phyloP scores from a whole-genome alignment of 1,140 invertebrate genomes.

The Drosophila ananassae region DNA sequence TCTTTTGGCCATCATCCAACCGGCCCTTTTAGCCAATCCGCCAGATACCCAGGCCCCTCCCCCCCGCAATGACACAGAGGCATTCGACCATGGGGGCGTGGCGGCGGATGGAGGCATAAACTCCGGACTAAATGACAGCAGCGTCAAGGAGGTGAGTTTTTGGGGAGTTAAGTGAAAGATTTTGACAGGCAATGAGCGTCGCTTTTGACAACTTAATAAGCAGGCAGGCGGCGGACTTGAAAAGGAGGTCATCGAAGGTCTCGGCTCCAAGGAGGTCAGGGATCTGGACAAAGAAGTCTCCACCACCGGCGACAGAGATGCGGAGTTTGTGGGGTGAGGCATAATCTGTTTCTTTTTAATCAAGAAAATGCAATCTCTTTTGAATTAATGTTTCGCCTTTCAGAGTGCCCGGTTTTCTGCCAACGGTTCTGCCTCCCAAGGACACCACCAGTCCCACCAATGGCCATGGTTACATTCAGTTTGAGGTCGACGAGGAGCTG shows the following conservation, averaged over 20 bases:
- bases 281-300: neutral
- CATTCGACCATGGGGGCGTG: constrained; percentile 25
- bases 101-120: neutral
- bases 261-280: constrained; percentile 5
- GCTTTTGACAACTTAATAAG: constrained; percentile 76
- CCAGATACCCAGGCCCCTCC: constrained; percentile 5
- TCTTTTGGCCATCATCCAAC: constrained; percentile 58
- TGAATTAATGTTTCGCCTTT: neutral
- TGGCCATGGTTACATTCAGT: constrained; percentile 75
- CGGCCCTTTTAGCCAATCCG: constrained; percentile 22
- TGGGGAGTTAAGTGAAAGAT: constrained; percentile 52
- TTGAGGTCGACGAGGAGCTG: constrained; percentile 61
- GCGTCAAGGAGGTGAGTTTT: constrained; percentile 55
- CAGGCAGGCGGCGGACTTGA: constrained; percentile 34
- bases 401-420: constrained; percentile 48
- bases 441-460: constrained; percentile 31
- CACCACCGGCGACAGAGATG: constrained; percentile 3
- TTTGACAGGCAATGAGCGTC: constrained; percentile 69
- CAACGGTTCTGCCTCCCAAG: constrained; percentile 33
- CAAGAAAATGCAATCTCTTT: neutral
- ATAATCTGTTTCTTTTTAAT: neutral
- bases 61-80: constrained; percentile 54
- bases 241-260: constrained; percentile 47
- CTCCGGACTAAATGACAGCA: constrained; percentile 47
- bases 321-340: constrained; percentile 59